Percentiles rank a stretch among this genome's conserved stretches.
Evolutionary conservation across 1,140 invertebrate species (phyloP).

Genomic region (Dendrolimus kikuchii): DNA sequence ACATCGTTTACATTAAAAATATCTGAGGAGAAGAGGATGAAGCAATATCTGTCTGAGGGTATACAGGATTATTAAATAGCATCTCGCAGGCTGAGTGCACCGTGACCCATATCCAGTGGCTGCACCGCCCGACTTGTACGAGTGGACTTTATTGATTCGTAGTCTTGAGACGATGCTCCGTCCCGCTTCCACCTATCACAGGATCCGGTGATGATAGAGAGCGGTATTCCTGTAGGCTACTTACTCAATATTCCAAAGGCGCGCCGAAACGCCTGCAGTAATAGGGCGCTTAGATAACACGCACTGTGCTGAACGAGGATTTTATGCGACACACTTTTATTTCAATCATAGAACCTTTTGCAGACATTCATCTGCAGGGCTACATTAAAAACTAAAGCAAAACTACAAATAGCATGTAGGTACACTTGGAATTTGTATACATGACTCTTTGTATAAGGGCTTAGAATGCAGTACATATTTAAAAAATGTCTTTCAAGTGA

Average conservation of each 20-base stretch:
- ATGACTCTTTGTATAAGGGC: too few species aligned
- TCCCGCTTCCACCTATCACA: conserved; percentile 38
- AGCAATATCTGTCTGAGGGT: conserved; percentile 48
- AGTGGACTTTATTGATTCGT: conserved; percentile 70
- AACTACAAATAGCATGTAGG: too few species aligned
- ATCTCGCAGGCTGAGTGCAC: conserved; percentile 51
- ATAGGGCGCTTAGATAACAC: conserved; percentile 45
- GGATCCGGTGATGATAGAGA: conserved; percentile 12
- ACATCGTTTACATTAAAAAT: too few species aligned
- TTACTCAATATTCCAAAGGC: conserved; percentile 62
- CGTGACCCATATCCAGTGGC: conserved; percentile 57
- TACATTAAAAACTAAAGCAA: conserved; percentile 1
- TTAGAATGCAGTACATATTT: too few species aligned
- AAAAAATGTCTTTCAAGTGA: too few species aligned
- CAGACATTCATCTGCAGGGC: background rate
- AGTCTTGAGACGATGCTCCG: conserved; percentile 60
- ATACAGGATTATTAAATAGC: conserved; percentile 58
- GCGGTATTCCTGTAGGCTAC: conserved; percentile 38
- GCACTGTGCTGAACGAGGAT: conserved; percentile 28
- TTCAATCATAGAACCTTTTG: conserved; percentile 14
- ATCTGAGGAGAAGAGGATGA: conserved; percentile 23
- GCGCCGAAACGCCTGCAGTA: conserved; percentile 47
- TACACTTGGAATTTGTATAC: too few species aligned
- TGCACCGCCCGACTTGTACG: conserved; percentile 62
- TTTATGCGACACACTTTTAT: conserved; percentile 25